Evolutionary conservation across 2,888 invertebrate genomes (phyloP), one percentile per base, ranked within the genome.

Genomic region (Gasteruption jaculator): DNA sequence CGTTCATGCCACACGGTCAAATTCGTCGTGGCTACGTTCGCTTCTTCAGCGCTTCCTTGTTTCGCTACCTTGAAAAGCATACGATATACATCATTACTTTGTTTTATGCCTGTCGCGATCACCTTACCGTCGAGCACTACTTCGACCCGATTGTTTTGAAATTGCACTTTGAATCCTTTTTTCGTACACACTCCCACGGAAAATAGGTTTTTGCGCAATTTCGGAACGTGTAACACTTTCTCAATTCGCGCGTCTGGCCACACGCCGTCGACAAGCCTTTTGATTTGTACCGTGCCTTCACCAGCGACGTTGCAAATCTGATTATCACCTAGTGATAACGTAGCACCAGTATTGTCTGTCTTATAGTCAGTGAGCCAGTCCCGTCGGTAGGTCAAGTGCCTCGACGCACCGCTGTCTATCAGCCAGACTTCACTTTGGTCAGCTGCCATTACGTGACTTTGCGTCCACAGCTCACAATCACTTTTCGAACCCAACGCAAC

Each of bases 201-300:
- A 27, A 60, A 57, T 31, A 62, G 38, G 40, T 61, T 60, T 36
- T 52, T 53, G 21, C 33, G 41, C 6, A 54, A 7, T 5, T 38
- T 32, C 16, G 54, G 56, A 5, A 57, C 52, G 40, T 51, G 52
- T 7, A 57, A 33, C 4, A 57, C 55, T 32, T 55, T 41, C 11
- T 57, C 46, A 7, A 56, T 49, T 12, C 40, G 29, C 5, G 21
- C 37, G 5, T 42, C 27, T n/a, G 31, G 25, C 38, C 37, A 48
- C 4, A 34, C 6, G 3, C 49, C 45, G 4, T 38, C 27, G 1
- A 49, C 41, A 2, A 46, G 19, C 16, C 35, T 50, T 5, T 44
- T 11, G 3, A 42, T 29, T 4, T n/a, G 4, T 5, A 52, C 44
- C 2, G 38, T 43, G 1, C 50, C 54, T 15, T 15, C 16, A 0